Conservation (phyloP, 1,140 invertebrate genomes). For the Triops longicaudatus region DNA sequence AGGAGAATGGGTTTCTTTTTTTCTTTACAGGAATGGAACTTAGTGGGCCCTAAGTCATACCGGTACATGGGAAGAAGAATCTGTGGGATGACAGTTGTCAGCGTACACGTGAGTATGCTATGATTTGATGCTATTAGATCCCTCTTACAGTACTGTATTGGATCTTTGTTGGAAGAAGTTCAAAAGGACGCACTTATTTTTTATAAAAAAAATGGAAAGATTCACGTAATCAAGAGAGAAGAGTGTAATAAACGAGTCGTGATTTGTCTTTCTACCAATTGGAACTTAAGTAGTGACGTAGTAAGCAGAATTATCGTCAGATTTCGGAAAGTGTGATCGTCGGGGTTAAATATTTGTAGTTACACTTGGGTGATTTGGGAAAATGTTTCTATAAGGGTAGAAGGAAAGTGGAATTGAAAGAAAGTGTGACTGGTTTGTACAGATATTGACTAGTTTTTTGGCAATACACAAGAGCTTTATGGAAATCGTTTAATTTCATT, state of each 20-base stretch:
- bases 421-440: background rate
- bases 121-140: background rate
- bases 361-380: too few relatives aligned
- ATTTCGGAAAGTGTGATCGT: too few relatives aligned
- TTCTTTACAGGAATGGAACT: background rate
- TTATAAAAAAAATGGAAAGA: background rate
- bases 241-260: background rate
- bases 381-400: too few relatives aligned
- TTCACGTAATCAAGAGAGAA: background rate
- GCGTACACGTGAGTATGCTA: background rate
- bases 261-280: background rate
- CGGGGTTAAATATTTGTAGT: too few relatives aligned
- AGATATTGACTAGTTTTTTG: background rate
- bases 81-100: background rate
- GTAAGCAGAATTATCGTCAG: too few relatives aligned
- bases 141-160: background rate
- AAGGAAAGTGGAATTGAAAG: background rate
- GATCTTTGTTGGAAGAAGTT: background rate
- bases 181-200: background rate
- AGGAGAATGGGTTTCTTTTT: constrained; percentile 6
- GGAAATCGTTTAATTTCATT: background rate
- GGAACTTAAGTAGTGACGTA: background rate
- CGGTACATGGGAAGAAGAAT: background rate
- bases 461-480: background rate
- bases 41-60: background rate